A percentile compares a stretch with the other conserved stretches of the same genome.
Evolutionary conservation across 2,113 vertebrate genomes (phyloP).

Genomic region (Indicator indicator): DNA sequence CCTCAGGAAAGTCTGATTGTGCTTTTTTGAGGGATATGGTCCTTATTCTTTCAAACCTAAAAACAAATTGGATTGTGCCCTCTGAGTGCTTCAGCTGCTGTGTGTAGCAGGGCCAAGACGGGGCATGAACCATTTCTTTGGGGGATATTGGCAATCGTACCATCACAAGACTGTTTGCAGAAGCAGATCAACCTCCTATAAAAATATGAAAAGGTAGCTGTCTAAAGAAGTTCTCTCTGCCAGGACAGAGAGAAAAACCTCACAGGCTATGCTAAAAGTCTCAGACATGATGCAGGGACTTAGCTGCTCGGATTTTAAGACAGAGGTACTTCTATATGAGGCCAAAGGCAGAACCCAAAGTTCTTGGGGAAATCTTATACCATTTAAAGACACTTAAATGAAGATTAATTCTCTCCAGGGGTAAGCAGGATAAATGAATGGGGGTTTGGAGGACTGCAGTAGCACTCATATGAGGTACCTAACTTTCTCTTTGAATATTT

Average conservation of each 20-base stretch:
- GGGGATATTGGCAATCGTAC: not conserved
- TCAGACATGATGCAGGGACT: not conserved
- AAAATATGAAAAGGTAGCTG: not conserved
- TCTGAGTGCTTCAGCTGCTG: not conserved
- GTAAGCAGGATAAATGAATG: conserved; percentile 3
- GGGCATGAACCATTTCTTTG: not conserved
- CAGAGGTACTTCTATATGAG: not conserved
- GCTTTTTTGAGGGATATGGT: not conserved
- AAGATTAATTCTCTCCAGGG: conserved; percentile 10
- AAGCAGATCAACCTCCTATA: not conserved
- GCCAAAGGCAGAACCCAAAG: not conserved
- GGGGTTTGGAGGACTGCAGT: not conserved
- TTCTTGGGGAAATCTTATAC: not conserved
- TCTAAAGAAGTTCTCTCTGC: not conserved
- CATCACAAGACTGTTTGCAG: not conserved
- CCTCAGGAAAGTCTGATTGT: not conserved
- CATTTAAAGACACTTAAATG: conserved; percentile 21
- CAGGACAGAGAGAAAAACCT: not conserved
- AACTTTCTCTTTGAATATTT: conserved; percentile 23
- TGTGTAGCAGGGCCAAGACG: not conserved
- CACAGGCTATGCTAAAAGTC: not conserved
- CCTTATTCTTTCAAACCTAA: not conserved
- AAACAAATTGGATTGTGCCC: not conserved
- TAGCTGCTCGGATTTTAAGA: not conserved
- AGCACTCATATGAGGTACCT: conserved; percentile 2